Conservation (phyloP, 2,113 vertebrate species). For the Labeo rohita region DNA sequence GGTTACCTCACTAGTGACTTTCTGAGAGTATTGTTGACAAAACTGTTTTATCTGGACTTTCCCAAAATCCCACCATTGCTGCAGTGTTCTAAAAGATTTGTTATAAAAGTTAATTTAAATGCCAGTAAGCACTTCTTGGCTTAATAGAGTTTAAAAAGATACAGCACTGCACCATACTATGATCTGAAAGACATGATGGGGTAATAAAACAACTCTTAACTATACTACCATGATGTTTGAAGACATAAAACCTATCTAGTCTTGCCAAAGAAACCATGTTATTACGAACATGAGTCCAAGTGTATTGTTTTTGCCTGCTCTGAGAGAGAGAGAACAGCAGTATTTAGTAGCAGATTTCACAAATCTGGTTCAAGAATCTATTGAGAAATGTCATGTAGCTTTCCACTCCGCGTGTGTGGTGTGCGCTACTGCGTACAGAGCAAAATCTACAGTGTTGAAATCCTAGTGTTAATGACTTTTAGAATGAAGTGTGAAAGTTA, state of each 20-base stretch:
- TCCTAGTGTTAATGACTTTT: no score
- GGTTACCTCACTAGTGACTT: not conserved
- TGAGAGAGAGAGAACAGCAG: no score
- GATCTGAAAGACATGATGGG: not conserved
- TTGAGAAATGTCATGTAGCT: no score
- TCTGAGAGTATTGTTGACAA: not conserved
- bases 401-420: no score
- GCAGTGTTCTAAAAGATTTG: not conserved
- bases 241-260: not conserved
- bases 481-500: no score
- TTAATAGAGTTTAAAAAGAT: not conserved
- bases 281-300: not conserved
- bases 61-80: not conserved
- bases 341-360: no score
- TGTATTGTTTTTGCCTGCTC: not conserved
- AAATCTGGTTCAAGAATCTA: no score
- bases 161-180: not conserved
- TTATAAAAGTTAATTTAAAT: constrained; percentile 2
- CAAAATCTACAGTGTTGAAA: no score
- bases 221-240: not conserved
- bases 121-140: not conserved
- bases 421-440: no score
- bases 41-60: not conserved
- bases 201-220: not conserved
- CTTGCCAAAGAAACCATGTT: not conserved